Conservation (phyloP, 1,140 invertebrate genomes). For the Pseudomyrmex gracilis region DNA sequence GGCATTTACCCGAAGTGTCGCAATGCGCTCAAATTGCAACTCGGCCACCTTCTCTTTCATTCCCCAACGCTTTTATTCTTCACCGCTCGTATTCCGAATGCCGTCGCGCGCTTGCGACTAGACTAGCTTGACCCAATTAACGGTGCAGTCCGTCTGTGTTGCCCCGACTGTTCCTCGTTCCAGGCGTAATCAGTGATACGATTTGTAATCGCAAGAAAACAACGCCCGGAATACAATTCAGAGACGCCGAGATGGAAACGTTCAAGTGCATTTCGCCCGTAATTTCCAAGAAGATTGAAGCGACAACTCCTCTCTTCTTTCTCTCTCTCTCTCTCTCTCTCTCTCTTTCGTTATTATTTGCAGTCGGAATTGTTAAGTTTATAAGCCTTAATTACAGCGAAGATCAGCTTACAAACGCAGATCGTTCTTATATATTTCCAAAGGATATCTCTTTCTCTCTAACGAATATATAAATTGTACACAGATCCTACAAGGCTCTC, state of each 20-base stretch:
- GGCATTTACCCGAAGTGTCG: slow-evolving; percentile 60
- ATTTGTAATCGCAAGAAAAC: slow-evolving; percentile 47
- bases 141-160: slow-evolving; percentile 28
- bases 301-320: background rate
- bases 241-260: slow-evolving; percentile 20
- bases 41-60: slow-evolving; percentile 31
- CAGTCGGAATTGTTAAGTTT: slow-evolving; percentile 18
- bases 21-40: slow-evolving; percentile 65
- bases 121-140: slow-evolving; percentile 56
- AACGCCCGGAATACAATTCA: slow-evolving; percentile 23
- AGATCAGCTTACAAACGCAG: slow-evolving; percentile 17
- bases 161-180: slow-evolving; percentile 7
- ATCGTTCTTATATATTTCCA: slow-evolving; percentile 10
- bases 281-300: slow-evolving; percentile 27
- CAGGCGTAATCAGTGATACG: slow-evolving; percentile 39
- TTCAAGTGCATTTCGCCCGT: background rate
- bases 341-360: background rate
- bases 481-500: no score
- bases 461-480: background rate
- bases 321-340: no score
- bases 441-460: background rate
- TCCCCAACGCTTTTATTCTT: slow-evolving; percentile 32
- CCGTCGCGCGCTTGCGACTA: slow-evolving; percentile 17
- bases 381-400: slow-evolving; percentile 20
- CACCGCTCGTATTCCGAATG: slow-evolving; percentile 26